These are phyloP conservation scores for Tetranychus cinnabarinus DNA, from an alignment of 1,140 invertebrate species.

Conservation along the genomic window DNA sequence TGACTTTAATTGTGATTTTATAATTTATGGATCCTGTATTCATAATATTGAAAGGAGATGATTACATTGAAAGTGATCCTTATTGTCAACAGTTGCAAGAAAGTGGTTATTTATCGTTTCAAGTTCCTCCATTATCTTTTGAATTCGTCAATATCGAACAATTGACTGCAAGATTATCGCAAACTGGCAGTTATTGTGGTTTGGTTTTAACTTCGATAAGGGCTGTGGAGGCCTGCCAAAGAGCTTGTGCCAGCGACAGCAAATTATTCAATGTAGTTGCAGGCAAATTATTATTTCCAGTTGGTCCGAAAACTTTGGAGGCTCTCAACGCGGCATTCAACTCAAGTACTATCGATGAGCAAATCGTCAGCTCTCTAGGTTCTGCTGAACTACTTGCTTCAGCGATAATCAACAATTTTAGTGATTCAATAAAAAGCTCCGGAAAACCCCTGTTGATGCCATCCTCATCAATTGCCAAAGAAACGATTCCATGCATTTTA, in stretches of 20 bases:
- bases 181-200: not conserved
- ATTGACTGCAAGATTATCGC: not conserved
- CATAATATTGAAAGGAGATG: not conserved
- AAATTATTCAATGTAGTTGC: not conserved
- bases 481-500: not conserved
- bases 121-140: not conserved
- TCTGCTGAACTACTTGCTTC: not conserved
- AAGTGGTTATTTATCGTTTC: not conserved
- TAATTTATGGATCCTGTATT: not conserved
- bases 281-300: not conserved
- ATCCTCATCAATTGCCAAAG: not conserved
- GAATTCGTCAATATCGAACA: not conserved
- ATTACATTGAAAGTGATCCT: not conserved
- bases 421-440: not conserved
- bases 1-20: too few species aligned
- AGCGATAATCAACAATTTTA: not conserved
- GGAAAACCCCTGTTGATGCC: not conserved
- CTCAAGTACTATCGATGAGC: not conserved
- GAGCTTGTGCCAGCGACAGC: not conserved
- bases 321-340: not conserved
- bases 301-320: not conserved
- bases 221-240: not conserved
- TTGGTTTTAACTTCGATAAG: not conserved
- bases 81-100: not conserved
- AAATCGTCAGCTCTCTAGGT: not conserved